Percentiles rank a stretch among this genome's conserved stretches.
Conservation (phyloP, 2,888 invertebrate species). For the Gortyna flavago region DNA sequence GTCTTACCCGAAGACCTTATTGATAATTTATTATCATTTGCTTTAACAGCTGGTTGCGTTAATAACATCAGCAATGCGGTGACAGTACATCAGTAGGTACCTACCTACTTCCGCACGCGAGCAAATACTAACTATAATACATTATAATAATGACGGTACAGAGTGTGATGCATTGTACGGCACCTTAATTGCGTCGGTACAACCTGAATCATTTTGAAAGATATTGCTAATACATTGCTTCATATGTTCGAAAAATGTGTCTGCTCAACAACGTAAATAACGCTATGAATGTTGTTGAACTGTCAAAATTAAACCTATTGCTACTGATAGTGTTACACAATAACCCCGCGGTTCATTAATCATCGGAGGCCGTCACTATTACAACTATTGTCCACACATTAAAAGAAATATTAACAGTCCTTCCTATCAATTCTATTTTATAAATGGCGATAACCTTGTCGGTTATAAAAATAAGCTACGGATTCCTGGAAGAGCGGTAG, state of each 20-base stretch:
- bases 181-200: too few species aligned
- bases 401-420: background rate
- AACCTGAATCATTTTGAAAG: too few species aligned
- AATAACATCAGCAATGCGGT: slow-evolving; percentile 47
- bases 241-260: too few species aligned
- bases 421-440: background rate
- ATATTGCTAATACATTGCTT: too few species aligned
- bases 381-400: background rate
- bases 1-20: background rate
- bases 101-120: slow-evolving; percentile 38
- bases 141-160: slow-evolving; percentile 26
- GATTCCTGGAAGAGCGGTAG: background rate
- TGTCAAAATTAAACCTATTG: too few species aligned
- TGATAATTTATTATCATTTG: background rate
- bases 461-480: background rate
- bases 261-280: too few species aligned
- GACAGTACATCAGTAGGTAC: slow-evolving; percentile 30
- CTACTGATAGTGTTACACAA: too few species aligned
- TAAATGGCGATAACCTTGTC: background rate
- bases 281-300: too few species aligned
- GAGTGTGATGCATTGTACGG: slow-evolving; percentile 2
- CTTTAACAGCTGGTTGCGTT: slow-evolving; percentile 5
- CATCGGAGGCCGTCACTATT: background rate
- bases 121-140: background rate
- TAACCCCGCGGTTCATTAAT: background rate